These are phyloP conservation scores for Neelides sp. DNA, from an alignment of 1,140 invertebrate species.

Conservation along the genomic window DNA sequence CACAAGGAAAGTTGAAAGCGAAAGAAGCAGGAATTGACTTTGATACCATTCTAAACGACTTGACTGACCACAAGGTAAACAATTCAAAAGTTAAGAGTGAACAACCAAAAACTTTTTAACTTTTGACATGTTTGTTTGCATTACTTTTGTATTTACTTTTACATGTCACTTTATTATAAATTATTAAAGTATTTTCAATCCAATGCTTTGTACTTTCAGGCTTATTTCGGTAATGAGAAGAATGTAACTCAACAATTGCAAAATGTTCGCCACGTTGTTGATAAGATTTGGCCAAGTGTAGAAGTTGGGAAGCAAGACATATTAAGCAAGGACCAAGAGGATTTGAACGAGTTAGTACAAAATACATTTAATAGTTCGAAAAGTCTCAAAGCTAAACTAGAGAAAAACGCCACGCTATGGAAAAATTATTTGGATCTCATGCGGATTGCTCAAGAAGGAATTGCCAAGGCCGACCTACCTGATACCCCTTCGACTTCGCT, in stretches of 20 bases:
- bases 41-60: too few species aligned
- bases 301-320: constrained; percentile 65
- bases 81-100: too few species aligned
- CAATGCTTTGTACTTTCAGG: constrained; percentile 33
- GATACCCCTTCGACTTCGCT: constrained; percentile 62
- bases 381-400: constrained; percentile 55
- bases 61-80: too few species aligned
- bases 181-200: not conserved
- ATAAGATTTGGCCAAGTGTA: constrained; percentile 74
- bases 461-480: constrained; percentile 55
- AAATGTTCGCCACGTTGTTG: constrained; percentile 64
- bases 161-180: not conserved
- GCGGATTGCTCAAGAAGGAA: constrained; percentile 57
- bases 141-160: not conserved
- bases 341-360: constrained; percentile 61
- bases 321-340: constrained; percentile 59
- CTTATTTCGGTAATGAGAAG: constrained; percentile 64
- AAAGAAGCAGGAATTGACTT: constrained; percentile 75
- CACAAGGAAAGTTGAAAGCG: constrained; percentile 58
- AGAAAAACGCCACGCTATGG: constrained; percentile 64
- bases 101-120: too few species aligned
- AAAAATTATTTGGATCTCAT: constrained; percentile 61
- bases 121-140: too few species aligned
- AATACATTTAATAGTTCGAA: constrained; percentile 68
- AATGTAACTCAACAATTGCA: constrained; percentile 65